Base-by-base conservation (phyloP, 2,888 invertebrate genomes). In the Myopa tessellatipennis region DNA sequence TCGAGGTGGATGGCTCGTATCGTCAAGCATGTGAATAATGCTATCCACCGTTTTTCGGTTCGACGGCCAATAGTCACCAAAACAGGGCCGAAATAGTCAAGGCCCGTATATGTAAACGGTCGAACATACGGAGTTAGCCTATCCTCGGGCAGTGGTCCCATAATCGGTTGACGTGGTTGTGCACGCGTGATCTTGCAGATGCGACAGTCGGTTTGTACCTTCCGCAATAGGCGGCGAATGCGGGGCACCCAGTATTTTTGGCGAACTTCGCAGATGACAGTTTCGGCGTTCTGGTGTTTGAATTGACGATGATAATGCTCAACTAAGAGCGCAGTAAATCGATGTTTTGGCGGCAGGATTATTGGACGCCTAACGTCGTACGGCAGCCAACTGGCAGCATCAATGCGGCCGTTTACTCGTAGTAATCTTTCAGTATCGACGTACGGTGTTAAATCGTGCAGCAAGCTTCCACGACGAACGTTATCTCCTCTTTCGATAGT, bases 51-150 rank as follows among this genome's bases (percentile, higher is more conserved):
- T 18, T 80, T 79, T 34, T 77, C 79, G 7, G 6, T 14, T 5
- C 77, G 40, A 5, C 69, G 77, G 1, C 79, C 78, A 12, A 80
- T 77, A 0, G 79, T 34, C 1, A 82, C 79, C 0, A 34, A 58
- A 12, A 82, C 36, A 6, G 82, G 81, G 5, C 80, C 80, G 18
- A 82, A 80, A 34, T 77, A 82, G 61, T 80, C 80, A 0, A 79
- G 40, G 0, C 80, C 79, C 12, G 26, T 26, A 26, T 26, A 26
- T 26, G 26, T 26, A 26, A 26, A 26, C 26, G 26, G 26, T 26
- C 26, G 26, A 12, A 79, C 63, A 38, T 72, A 80, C 3, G 76
- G 81, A 14, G 78, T 78, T 36, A 80, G 6, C 3, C 78, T 74
- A 18, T 81, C 77, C 6, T n/a, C 26, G 38, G 81, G 79, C 4